Evolutionary conservation across 2,113 vertebrate genomes (phyloP).

Genomic region (Onychorhynchus coronatus): DNA sequence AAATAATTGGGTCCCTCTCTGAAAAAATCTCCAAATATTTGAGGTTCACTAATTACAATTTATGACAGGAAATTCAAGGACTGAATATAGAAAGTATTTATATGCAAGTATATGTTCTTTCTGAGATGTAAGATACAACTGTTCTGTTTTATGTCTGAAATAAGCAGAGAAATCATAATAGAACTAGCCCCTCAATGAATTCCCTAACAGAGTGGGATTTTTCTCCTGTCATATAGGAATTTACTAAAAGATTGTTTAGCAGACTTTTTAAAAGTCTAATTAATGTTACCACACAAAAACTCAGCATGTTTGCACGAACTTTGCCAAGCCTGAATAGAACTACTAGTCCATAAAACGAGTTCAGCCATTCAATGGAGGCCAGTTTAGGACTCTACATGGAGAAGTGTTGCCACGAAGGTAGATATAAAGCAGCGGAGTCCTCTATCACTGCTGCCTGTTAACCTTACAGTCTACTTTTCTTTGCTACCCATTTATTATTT

Average conservation of each 20-base stretch:
- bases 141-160: slow-evolving; percentile 58
- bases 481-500: neutral
- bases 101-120: slow-evolving; percentile 22
- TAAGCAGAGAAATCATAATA: slow-evolving; percentile 21
- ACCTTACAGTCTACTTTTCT: neutral
- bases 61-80: slow-evolving; percentile 26
- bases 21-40: neutral
- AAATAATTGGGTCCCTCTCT: neutral
- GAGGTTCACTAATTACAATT: neutral
- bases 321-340: neutral
- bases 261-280: neutral
- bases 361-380: neutral
- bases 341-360: neutral
- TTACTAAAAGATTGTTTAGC: slow-evolving; percentile 15
- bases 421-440: neutral
- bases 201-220: neutral
- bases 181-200: slow-evolving; percentile 32
- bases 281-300: neutral
- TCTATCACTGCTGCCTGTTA: neutral
- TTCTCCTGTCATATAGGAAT: neutral
- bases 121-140: neutral
- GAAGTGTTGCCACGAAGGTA: neutral
- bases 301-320: neutral
- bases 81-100: slow-evolving; percentile 29
- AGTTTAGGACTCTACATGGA: neutral